A percentile compares a stretch with the other conserved stretches of the same genome.
Conservation (phyloP, 2,888 invertebrate species). For the Disparrhopalites patrizii region DNA sequence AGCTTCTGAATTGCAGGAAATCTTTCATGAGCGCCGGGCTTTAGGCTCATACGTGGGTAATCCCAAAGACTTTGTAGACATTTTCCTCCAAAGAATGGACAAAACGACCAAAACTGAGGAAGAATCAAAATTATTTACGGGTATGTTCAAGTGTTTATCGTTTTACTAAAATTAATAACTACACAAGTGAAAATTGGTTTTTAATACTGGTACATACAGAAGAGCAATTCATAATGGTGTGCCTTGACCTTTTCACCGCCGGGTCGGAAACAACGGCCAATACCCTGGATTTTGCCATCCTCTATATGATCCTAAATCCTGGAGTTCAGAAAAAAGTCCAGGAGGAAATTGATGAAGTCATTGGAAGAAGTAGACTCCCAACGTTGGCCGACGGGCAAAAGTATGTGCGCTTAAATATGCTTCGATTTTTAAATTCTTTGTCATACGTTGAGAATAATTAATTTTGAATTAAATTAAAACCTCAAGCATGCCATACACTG, state of each 20-base stretch:
- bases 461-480: neutral
- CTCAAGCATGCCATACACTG: constrained; percentile 41
- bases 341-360: constrained; percentile 40
- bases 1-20: constrained; percentile 30
- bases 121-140: constrained; percentile 31
- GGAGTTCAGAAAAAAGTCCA: constrained; percentile 34
- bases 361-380: constrained; percentile 36
- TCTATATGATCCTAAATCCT: constrained; percentile 40
- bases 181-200: neutral
- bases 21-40: constrained; percentile 28
- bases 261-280: constrained; percentile 43
- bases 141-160: constrained; percentile 11
- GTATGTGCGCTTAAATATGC: neutral
- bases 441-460: neutral
- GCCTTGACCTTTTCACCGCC: constrained; percentile 43
- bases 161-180: neutral
- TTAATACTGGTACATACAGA: constrained; percentile 25
- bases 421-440: too few relatives aligned
- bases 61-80: constrained; percentile 44
- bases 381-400: constrained; percentile 33
- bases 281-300: constrained; percentile 42
- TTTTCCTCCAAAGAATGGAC: constrained; percentile 42
- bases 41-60: constrained; percentile 32
- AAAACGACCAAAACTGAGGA: constrained; percentile 33
- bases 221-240: constrained; percentile 44